These are phyloP conservation scores for Danaus melanippus DNA, from an alignment of 1,140 invertebrate species.

Conservation along the genomic window DNA sequence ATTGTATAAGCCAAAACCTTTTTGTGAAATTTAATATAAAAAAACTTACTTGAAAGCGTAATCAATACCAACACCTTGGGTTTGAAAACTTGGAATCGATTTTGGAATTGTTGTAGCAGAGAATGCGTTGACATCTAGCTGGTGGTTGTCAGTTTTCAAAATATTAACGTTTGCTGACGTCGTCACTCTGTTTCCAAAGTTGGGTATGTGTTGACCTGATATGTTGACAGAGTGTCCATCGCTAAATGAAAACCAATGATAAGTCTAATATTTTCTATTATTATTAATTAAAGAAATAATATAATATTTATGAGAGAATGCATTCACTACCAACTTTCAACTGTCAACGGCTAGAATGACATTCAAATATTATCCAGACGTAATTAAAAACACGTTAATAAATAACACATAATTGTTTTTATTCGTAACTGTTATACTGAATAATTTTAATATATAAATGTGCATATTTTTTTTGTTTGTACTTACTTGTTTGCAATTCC, in stretches of 20 bases:
- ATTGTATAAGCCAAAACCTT: neutral
- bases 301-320: too few relatives aligned
- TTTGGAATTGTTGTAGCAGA: constrained; percentile 27
- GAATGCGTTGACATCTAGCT: constrained; percentile 31
- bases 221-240: constrained; percentile 9
- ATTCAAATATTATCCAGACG: too few relatives aligned
- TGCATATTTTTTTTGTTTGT: neutral
- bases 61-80: constrained; percentile 28
- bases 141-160: constrained; percentile 27
- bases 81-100: constrained; percentile 25
- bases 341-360: too few relatives aligned
- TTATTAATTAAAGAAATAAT: too few relatives aligned
- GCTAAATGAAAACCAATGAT: neutral
- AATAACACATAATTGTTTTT: too few relatives aligned
- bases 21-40: neutral
- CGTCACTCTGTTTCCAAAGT: constrained; percentile 22
- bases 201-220: constrained; percentile 17
- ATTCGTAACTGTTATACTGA: neutral
- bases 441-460: constrained; percentile 3
- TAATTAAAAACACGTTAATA: too few relatives aligned
- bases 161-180: constrained; percentile 25
- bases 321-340: too few relatives aligned
- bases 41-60: constrained; percentile 31
- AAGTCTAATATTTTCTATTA: too few relatives aligned
- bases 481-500: constrained; percentile 13